Evolutionary conservation across 2,888 invertebrate species (phyloP).

Genomic region (Caenorhabditis sp.): DNA sequence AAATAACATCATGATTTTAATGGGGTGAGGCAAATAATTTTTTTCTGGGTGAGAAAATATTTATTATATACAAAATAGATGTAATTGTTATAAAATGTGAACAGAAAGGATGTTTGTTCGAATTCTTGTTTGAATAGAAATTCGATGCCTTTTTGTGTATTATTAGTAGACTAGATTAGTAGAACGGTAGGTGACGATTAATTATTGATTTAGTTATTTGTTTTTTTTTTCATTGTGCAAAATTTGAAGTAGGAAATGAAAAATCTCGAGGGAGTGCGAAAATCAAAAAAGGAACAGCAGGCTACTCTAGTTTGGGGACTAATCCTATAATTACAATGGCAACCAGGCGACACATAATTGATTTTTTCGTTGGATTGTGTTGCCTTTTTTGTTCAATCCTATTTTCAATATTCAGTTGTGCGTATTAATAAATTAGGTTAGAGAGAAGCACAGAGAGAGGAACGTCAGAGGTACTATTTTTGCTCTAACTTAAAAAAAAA

Average conservation of each 20-base stretch:
- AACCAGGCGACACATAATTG: neutral
- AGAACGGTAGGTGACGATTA: neutral
- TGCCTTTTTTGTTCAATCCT: neutral
- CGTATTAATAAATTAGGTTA: too few relatives aligned
- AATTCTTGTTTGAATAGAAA: neutral
- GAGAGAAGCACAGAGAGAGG: too few relatives aligned
- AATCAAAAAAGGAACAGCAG: neutral
- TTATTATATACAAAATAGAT: neutral
- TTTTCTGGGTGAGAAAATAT: neutral
- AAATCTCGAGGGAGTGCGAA: too few relatives aligned
- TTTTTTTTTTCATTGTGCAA: too few relatives aligned
- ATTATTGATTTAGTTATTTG: neutral
- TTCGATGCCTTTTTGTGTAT: neutral
- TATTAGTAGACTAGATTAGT: neutral
- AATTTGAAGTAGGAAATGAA: too few relatives aligned
- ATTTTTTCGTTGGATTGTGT: neutral
- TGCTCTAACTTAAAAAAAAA: too few relatives aligned
- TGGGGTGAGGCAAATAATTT: too few relatives aligned
- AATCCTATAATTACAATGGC: conserved; percentile 3
- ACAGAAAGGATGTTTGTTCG: neutral
- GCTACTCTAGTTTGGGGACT: neutral
- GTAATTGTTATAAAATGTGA: neutral
- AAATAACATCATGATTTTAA: too few relatives aligned
- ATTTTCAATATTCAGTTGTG: neutral
- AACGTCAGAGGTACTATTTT: too few relatives aligned